Evolutionary conservation across 2,113 vertebrate genomes (phyloP).

Genomic region (Silurus meridionalis): DNA sequence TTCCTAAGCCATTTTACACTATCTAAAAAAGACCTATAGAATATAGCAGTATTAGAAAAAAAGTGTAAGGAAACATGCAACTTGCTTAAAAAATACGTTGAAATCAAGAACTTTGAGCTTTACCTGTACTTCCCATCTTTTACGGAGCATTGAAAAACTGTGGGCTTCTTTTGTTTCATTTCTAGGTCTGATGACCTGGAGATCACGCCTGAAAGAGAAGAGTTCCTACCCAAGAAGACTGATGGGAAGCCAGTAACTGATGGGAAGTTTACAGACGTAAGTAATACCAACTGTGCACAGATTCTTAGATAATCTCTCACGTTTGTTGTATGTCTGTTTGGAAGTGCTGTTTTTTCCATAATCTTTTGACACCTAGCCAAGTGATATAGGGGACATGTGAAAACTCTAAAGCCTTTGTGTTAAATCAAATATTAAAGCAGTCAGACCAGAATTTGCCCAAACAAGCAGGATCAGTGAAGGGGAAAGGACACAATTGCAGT

Average conservation of each 20-base stretch:
- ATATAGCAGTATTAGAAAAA: background rate
- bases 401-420: background rate
- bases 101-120: background rate
- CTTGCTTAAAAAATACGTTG: background rate
- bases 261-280: conserved; percentile 71
- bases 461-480: background rate
- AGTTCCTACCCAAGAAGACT: conserved; percentile 66
- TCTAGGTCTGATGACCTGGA: conserved; percentile 69
- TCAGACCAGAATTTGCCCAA: background rate
- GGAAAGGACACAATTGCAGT: background rate
- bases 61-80: background rate
- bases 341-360: background rate
- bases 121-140: background rate
- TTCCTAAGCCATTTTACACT: background rate
- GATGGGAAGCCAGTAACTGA: conserved; percentile 57
- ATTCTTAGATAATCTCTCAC: background rate
- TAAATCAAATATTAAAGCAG: background rate
- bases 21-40: background rate
- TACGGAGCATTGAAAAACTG: background rate
- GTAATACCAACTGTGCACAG: conserved; percentile 35
- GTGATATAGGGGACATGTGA: background rate
- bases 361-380: background rate
- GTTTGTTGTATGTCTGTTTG: background rate
- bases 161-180: conserved; percentile 13
- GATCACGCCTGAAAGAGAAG: conserved; percentile 61